Percentiles rank a stretch among this genome's conserved stretches.
Evolutionary conservation across 1,140 invertebrate species (phyloP).

Genomic region (Drosophila auraria): DNA sequence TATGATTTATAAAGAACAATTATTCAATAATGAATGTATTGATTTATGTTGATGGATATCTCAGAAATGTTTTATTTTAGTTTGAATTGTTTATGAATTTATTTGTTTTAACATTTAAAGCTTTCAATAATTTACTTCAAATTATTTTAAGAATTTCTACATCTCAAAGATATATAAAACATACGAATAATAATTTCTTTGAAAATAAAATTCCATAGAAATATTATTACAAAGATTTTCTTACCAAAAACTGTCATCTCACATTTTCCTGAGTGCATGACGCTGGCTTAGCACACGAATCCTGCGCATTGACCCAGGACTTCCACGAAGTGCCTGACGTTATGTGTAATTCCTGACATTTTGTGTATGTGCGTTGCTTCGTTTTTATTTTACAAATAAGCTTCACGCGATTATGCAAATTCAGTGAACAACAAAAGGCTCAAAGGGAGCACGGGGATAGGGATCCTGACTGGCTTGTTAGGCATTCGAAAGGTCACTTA

Average conservation of each 20-base stretch:
- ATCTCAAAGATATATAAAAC: too few relatives aligned
- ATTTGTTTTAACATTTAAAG: too few relatives aligned
- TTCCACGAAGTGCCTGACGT: constrained; percentile 54
- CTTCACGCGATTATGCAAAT: constrained; percentile 82
- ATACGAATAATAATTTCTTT: too few relatives aligned
- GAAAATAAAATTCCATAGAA: neutral
- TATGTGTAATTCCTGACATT: constrained; percentile 78
- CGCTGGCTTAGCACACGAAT: constrained; percentile 54
- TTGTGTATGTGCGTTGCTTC: constrained; percentile 60
- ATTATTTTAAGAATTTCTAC: too few relatives aligned
- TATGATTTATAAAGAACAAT: neutral
- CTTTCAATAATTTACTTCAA: too few relatives aligned
- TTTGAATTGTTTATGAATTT: too few relatives aligned
- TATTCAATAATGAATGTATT: neutral
- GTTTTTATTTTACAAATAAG: constrained; percentile 82
- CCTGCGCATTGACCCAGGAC: constrained; percentile 62
- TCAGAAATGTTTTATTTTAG: too few relatives aligned
- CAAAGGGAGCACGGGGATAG: constrained; percentile 14
- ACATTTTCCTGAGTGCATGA: neutral
- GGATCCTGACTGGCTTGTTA: constrained; percentile 33
- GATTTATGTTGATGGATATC: neutral
- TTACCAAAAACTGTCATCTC: too few relatives aligned
- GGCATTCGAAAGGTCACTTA: constrained; percentile 67
- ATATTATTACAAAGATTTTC: neutral
- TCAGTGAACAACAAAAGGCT: constrained; percentile 51